phyloP scores from a whole-genome alignment of 2,888 invertebrate species.

The Bugulina stolonifera region DNA sequence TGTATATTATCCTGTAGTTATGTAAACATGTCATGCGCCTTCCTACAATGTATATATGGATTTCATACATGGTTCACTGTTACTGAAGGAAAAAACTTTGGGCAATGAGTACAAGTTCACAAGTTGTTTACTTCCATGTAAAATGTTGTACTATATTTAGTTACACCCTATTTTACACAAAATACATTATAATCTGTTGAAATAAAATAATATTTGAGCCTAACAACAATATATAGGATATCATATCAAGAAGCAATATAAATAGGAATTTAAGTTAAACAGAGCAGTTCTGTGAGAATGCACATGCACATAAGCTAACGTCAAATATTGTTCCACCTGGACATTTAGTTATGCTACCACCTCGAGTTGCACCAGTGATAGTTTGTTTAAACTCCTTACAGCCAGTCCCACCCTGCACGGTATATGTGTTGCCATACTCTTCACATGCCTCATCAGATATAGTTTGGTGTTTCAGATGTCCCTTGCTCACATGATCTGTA shows the following conservation, averaged over 20 bases:
- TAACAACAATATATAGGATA: too few species aligned
- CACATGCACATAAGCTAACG: not conserved
- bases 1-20: too few species aligned
- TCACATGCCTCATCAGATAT: conserved; percentile 3
- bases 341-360: not conserved
- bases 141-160: not conserved
- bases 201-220: too few species aligned
- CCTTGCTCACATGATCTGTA: not conserved
- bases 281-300: not conserved
- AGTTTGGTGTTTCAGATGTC: not conserved
- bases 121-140: too few species aligned
- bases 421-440: conserved; percentile 17
- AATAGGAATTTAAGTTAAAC: not conserved
- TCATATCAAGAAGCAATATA: not conserved
- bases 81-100: too few species aligned
- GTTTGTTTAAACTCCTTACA: not conserved
- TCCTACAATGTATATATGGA: too few species aligned
- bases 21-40: too few species aligned
- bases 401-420: not conserved
- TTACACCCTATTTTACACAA: too few species aligned
- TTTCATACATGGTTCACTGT: too few species aligned
- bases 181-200: too few species aligned
- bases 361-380: not conserved
- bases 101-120: too few species aligned
- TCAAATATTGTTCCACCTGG: conserved; percentile 7